Base-by-base conservation (phyloP, 1,140 invertebrate genomes). In the Conus betulinus region DNA sequence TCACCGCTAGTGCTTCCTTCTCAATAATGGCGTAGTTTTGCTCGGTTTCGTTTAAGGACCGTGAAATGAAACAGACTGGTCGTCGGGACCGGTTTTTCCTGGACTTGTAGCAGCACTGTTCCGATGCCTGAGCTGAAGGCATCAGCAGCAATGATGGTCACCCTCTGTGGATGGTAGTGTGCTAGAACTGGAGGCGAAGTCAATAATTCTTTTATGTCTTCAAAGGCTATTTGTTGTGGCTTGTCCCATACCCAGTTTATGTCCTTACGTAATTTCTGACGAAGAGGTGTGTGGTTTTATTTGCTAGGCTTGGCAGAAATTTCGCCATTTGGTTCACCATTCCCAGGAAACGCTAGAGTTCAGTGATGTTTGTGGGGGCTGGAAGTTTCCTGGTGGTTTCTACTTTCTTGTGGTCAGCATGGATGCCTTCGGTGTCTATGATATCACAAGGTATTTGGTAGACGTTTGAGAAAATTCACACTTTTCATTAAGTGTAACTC, bases 341-440 rank as follows among this genome's bases (percentile, higher is more conserved):
- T 13, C 89, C 89, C 15, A 71, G 20, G n/a, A 89, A 51, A 1
- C 78, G 20, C 51, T 74, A 20, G 7, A 89, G 52, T 85, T 84
- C 86, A n/a, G 39, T 67, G 25, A 85, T 74, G 60, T 89, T 88
- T 25, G 27, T 94, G n/a, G n/a, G n/a, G n/a, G n/a, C n/a, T n/a
- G n/a, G n/a, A n/a, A n/a, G n/a, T n/a, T n/a, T n/a, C n/a, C 71
- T 63, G 60, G 90, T 90, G 8, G 89, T 88, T 27, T 88, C 60
- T 0, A 90, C 63, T 90, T 95, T 96, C 7, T 92, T 91, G 67
- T 91, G 93, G 63, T 95, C 93, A 57, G 93, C 90, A 71, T 93
- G 93, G 51, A 83, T 57, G 11, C 87, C 87, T 4, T 82, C 57
- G 5, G 11, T 27, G 51, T 39, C 76, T 55, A 89, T 87, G 13